Percentiles rank a stretch among this genome's conserved stretches.
Conservation (phyloP, 2,797 vertebrate genomes). For the Kryptolebias ocellatus region DNA sequence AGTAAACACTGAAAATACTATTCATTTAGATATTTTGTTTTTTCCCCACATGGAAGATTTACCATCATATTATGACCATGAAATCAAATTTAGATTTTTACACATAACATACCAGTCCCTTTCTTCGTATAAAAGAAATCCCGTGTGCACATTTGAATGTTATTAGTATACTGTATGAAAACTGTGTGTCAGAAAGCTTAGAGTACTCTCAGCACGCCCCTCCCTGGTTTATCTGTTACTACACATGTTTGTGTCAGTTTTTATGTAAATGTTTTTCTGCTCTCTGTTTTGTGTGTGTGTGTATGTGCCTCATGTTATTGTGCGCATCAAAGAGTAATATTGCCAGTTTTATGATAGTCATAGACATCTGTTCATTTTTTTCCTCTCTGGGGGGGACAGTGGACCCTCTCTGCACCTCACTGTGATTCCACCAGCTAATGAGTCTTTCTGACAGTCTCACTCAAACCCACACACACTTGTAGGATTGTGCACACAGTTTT, state of each 20-base stretch:
- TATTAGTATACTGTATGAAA: too few relatives aligned
- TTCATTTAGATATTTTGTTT: too few relatives aligned
- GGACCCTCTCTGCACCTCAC: conserved; percentile 60
- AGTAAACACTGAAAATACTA: too few relatives aligned
- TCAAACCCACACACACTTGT: conserved; percentile 3
- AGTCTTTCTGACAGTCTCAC: conserved; percentile 48
- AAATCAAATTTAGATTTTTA: too few relatives aligned
- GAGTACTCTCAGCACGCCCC: neutral
- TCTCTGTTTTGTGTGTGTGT: neutral
- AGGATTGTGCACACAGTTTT: neutral
- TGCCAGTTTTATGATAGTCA: conserved; percentile 34
- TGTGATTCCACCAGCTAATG: conserved; percentile 68
- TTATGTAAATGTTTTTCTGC: conserved; percentile 11
- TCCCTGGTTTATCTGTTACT: conserved; percentile 17
- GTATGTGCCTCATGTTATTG: conserved; percentile 4
- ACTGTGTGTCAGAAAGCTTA: neutral
- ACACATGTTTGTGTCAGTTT: conserved; percentile 15
- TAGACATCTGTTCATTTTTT: conserved; percentile 63
- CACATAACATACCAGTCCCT: too few relatives aligned
- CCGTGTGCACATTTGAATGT: neutral
- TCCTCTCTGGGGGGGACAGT: conserved; percentile 50
- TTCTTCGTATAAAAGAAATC: too few relatives aligned
- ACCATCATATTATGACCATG: too few relatives aligned
- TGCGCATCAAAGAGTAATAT: conserved; percentile 35
- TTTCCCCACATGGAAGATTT: too few relatives aligned